Base-by-base conservation (phyloP, 2,113 vertebrate species). In the Lophius piscatorius region DNA sequence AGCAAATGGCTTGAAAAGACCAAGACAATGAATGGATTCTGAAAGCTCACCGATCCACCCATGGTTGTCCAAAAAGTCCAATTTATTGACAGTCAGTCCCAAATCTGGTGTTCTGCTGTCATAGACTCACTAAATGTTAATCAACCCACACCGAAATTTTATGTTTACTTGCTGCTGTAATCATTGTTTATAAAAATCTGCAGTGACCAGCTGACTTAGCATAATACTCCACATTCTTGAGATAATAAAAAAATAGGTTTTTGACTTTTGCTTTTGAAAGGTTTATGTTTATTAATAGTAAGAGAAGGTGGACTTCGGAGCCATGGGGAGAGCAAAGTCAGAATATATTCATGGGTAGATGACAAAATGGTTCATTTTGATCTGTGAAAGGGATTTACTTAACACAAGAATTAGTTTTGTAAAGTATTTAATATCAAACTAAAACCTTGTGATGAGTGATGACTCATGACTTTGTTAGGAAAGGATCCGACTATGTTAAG, bases 321-420 rank as follows among this genome's bases (percentile, higher is more conserved):
- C 26, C 26, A 28, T 28, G 26, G 5, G 5, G 5, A 28, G 26
- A 9, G 26, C 26, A 21, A 33, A 23, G 33, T 35, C 20, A 44
- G 16, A 23, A 51, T 34, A 28, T 9, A 6, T 13, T 60, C 14
- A 22, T 8, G 20, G 24, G 16, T 2, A 3, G 20, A 51, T 10
- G n/a, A n/a, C 24, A 9, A 34, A 42, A 44, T 12, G 14, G 26
- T 17, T 13, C 1, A 7, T 35, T 47, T 52, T 40, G 21, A 33
- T 56, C 31, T 60, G 6, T 47, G 23, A 4, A 26, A 41, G 14
- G 44, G 55, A 62, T 71, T 42, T 57, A 26, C 41, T 48, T 12
- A 41, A 24, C 48, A 21, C 13, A 62, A 39, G 5, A 36, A n/a
- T 31, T 8, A 10, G 29, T 9, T 10, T 31, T 9, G 9, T 31